These are phyloP conservation scores for Lacanobia oleracea DNA, from an alignment of 2,888 invertebrate species.

Conservation along the genomic window DNA sequence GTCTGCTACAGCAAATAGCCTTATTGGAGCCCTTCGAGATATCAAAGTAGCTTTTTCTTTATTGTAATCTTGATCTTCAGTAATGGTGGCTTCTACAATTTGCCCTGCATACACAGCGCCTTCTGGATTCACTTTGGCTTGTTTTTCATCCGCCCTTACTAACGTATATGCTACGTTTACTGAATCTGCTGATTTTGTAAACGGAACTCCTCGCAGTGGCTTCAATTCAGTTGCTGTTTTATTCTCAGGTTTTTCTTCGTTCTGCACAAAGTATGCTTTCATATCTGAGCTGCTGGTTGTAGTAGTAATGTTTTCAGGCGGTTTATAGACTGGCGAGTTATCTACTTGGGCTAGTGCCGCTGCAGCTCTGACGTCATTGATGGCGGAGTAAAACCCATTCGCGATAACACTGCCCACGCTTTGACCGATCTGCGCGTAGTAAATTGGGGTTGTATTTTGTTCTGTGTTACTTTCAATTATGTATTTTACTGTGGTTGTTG, in stretches of 20 bases:
- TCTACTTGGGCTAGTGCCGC: constrained; percentile 91
- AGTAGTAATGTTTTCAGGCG: constrained; percentile 67
- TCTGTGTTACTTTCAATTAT: constrained; percentile 76
- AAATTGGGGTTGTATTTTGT: constrained; percentile 82
- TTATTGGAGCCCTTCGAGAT: constrained; percentile 80
- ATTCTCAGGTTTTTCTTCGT: constrained; percentile 72
- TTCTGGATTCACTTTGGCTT: constrained; percentile 78
- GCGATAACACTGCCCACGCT: constrained; percentile 81
- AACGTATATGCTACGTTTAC: constrained; percentile 85
- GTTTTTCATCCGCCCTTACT: constrained; percentile 78
- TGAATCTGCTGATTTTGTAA: constrained; percentile 80
- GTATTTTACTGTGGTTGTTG: constrained; percentile 80
- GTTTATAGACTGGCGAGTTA: constrained; percentile 86
- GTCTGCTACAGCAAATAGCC: constrained; percentile 78
- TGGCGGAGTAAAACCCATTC: constrained; percentile 89
- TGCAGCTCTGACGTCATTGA: constrained; percentile 92
- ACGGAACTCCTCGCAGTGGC: constrained; percentile 80
- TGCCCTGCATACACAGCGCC: constrained; percentile 85
- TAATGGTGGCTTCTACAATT: constrained; percentile 84
- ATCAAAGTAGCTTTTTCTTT: constrained; percentile 79
- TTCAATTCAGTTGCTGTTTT: constrained; percentile 77
- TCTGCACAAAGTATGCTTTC: constrained; percentile 75
- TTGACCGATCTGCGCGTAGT: constrained; percentile 87
- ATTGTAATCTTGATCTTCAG: constrained; percentile 85
- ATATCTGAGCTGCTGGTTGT: constrained; percentile 74